These are phyloP conservation scores for Oceanites oceanicus DNA, from an alignment of 2,113 vertebrate genomes.

Conservation along the genomic window DNA sequence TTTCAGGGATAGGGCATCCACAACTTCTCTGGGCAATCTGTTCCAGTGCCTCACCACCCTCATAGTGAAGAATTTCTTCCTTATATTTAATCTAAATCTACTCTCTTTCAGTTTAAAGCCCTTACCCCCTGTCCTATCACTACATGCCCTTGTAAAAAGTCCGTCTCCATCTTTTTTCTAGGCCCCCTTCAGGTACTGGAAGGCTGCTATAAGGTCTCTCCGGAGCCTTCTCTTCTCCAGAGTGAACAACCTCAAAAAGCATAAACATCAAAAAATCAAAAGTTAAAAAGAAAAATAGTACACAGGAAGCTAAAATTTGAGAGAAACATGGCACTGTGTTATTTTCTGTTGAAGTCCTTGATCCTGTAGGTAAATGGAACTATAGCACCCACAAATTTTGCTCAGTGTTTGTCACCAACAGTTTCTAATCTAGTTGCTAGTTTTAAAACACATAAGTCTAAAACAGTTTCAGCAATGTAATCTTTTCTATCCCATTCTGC, in stretches of 20 bases:
- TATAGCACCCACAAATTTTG: background rate
- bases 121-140: background rate
- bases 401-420: background rate
- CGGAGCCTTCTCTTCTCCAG: background rate
- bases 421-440: background rate
- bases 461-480: background rate
- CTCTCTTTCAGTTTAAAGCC: too few species aligned
- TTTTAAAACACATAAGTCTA: background rate
- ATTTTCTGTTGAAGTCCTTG: background rate
- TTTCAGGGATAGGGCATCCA: background rate
- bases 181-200: background rate
- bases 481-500: background rate
- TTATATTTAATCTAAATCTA: too few species aligned
- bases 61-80: too few species aligned
- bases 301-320: background rate
- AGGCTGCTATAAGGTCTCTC: background rate
- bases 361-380: background rate
- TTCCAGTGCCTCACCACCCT: too few species aligned
- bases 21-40: background rate
- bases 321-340: background rate
- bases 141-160: background rate
- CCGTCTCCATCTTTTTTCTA: background rate
- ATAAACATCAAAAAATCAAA: background rate
- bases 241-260: background rate
- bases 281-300: background rate